Conservation (phyloP, 2,797 vertebrate genomes). For the Pseudopleuronectes americanus region DNA sequence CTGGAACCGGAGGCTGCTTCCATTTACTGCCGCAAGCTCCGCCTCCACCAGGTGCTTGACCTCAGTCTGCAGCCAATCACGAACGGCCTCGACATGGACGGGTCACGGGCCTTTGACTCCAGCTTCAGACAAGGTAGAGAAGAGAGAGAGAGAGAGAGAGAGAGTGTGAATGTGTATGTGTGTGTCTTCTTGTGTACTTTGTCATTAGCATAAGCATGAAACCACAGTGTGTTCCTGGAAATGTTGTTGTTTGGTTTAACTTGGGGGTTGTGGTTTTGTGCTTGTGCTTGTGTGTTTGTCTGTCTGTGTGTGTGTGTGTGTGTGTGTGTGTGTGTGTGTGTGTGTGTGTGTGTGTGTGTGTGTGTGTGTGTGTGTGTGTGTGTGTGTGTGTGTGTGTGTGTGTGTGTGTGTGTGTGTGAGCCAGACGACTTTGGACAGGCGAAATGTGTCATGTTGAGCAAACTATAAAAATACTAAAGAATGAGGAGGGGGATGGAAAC, state of each 20-base stretch:
- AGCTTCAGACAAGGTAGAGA: conserved; percentile 91
- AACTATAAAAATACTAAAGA: not conserved
- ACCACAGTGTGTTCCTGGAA: conserved; percentile 70
- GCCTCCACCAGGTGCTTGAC: conserved; percentile 92
- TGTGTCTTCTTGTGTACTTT: conserved; percentile 7
- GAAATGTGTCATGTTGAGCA: conserved; percentile 45
- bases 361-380: conserved; percentile 29
- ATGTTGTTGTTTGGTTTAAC: conserved; percentile 54
- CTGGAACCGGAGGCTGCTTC: conserved; percentile 95
- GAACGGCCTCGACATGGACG: conserved; percentile 79
- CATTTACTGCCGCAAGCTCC: conserved; percentile 95
- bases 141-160: not conserved
- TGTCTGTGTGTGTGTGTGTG: conserved; percentile 22
- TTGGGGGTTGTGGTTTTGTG: conserved; percentile 53
- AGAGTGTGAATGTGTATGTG: not conserved
- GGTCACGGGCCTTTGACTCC: conserved; percentile 85
- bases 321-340: conserved; percentile 26
- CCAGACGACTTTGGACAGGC: conserved; percentile 23
- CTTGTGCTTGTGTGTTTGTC: conserved; percentile 34
- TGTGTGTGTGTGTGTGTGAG: too few relatives aligned
- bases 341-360: conserved; percentile 16
- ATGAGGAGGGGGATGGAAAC: conserved; percentile 12
- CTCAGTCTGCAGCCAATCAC: conserved; percentile 85
- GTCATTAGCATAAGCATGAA: conserved; percentile 67
- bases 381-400: conserved; percentile 24